Conservation (phyloP, 2,797 vertebrate species). For the Acanthiza pusilla region DNA sequence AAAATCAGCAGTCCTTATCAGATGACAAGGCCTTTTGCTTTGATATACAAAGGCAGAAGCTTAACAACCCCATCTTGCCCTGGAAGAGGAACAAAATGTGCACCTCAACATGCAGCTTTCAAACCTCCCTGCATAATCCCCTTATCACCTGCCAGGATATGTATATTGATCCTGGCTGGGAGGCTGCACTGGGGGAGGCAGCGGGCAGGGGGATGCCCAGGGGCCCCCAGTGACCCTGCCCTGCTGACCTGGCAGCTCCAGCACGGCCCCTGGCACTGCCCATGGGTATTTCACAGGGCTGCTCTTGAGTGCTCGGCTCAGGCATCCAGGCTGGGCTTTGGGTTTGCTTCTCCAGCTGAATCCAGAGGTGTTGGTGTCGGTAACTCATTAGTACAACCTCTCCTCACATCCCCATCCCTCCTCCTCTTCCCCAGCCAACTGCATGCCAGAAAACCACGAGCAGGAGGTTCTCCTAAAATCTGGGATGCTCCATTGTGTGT, state of each 20-base stretch:
- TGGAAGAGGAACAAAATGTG: constrained; percentile 46
- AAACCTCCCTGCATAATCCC: constrained; percentile 27
- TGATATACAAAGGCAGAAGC: constrained; percentile 50
- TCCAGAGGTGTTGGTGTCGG: not conserved
- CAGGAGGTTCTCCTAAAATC: not conserved
- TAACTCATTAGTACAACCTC: not conserved
- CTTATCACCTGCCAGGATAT: constrained; percentile 5
- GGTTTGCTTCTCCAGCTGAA: not conserved
- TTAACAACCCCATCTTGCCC: constrained; percentile 41
- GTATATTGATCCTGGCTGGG: not conserved
- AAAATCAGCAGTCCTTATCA: constrained; percentile 63
- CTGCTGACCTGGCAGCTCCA: not conserved
- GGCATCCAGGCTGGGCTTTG: not conserved
- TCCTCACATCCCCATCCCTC: fast-evolving
- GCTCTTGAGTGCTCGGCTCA: not conserved
- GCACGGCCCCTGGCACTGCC: not conserved
- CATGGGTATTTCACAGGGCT: not conserved
- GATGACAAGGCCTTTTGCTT: constrained; percentile 42
- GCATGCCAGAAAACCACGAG: fast-evolving
- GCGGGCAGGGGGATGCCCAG: not conserved
- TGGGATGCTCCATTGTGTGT: not conserved
- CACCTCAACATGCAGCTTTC: not conserved
- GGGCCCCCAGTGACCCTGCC: not conserved
- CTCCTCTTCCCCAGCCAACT: not conserved
- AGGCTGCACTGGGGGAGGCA: not conserved